Base-by-base conservation (phyloP, 2,113 vertebrate species). In the Pycnonotus jocosus region DNA sequence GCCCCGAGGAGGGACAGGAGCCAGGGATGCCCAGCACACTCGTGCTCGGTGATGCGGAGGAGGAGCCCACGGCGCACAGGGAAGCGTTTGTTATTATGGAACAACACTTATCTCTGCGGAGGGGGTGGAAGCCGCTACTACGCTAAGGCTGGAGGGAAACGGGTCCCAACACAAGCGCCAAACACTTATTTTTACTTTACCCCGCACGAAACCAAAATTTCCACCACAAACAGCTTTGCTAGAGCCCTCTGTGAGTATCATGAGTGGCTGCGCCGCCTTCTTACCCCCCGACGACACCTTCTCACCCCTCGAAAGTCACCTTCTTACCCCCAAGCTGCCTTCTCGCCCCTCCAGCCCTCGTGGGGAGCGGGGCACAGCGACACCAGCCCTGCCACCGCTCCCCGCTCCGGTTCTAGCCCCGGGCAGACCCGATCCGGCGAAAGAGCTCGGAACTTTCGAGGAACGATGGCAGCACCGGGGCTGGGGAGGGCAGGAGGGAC, bases 21-120 rank as follows among this genome's bases (percentile, higher is more conserved):
- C 15, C 3, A 1, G 0, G 2, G 35, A 6, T 35, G 13, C 27
- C 48, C 56, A 31, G 4, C 54, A 38, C 4, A 15, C 4, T 28
- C 33, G 21, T 0, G 3, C 69, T 18, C 2, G 7, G 53, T 42
- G 4, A 0, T 0, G 15, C 3, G 2, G 20, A 72, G 86, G 38
- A 56, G 44, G 78, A 73, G 73, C 64, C 64, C 80, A 8, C 0
- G 6, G 15, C 1, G 38, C 58, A 14, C 44, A 38, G 30, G 38
- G 38, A 19, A 65, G 53, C 1, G 6, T 30, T 56, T 7, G 1
- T 57, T 61, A 8, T 15, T 4, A 15, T 1, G 40, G 56, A 78
- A 70, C 38, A 62, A 8, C 33, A 2, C 57, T 40, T 15, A 18
- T 33, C 68, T 12, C 42, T 5, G 45, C 53, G 1, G 51, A 47